These are phyloP conservation scores for Paelopatides confundens DNA, from an alignment of 53 echinoderm and acorn worm genomes.

Conservation along the genomic window DNA sequence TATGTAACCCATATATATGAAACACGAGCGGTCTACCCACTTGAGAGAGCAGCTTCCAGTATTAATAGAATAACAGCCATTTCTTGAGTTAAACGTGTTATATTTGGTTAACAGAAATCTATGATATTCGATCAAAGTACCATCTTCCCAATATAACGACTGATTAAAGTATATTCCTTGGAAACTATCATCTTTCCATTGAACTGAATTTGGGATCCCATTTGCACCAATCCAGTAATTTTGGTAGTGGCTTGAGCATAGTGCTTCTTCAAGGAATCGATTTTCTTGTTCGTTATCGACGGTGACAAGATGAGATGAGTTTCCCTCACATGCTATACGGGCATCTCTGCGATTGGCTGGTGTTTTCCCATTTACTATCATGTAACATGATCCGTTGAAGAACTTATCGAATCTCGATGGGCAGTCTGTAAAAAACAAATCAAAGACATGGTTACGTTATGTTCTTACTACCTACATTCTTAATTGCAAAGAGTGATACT, in stretches of 20 bases:
- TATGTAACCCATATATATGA: not conserved
- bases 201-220: not conserved
- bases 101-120: not conserved
- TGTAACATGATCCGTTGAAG: not conserved
- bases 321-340: not conserved
- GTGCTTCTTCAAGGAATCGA: not conserved
- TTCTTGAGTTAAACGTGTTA: not conserved
- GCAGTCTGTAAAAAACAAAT: not conserved
- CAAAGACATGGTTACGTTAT: too few species aligned
- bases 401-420: not conserved
- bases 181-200: not conserved
- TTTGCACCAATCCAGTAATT: not conserved
- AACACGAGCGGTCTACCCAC: not conserved
- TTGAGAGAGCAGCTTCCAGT: not conserved
- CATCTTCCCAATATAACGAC: not conserved
- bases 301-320: not conserved
- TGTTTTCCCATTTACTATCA: not conserved
- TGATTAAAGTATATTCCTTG: not conserved
- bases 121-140: not conserved
- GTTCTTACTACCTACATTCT: too few species aligned
- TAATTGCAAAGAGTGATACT: too few species aligned
- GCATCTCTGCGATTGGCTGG: not conserved
- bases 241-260: not conserved
- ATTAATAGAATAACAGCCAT: not conserved
- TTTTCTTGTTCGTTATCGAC: not conserved